Evolutionary conservation across 2,888 invertebrate genomes (phyloP), one percentile per base, ranked within the genome.

Genomic region (Augiades crinisus): DNA sequence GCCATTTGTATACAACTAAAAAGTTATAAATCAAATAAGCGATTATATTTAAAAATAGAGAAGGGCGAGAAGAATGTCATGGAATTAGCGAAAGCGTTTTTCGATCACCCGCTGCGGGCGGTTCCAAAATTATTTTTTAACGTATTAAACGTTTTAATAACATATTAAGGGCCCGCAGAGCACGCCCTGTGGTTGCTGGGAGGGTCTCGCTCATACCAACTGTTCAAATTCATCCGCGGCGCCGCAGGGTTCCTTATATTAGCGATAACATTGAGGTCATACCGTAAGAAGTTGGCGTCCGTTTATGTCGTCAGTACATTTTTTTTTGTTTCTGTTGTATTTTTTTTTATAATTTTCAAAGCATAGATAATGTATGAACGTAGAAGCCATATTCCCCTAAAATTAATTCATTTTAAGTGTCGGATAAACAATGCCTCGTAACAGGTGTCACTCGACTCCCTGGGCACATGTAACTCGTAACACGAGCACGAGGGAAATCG

Each of bases 151-250:
- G 64, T 69, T 73, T 69, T 75, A 77, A 77, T 73, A 70, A 72
- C 69, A 59, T 66, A 69, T 73, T 77, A 70, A 78, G 69, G 67
- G 60, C 75, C 79, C 74, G 78, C 74, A 67, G 81, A 76, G 85
- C 50, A 77, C 84, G 81, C 83, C 85, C 81, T 87, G 86, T 62
- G 86, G 86, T 86, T 72, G 64, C 58, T 43, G 57, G 62, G 63
- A 67, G 66, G 68, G 66, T 56, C 59, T 58, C 45, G 31, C 56
- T 57, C 52, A 56, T 61, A 61, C 62, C 70, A 67, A 69, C 65
- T 69, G 64, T 67, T 81, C 75, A 78, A 78, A 75, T 65, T 65
- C 62, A 71, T 71, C 70, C 74, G 54, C 53, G 46, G 21, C 72
- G 21, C 75, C 57, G 68, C 67, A 67, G 81, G 83, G 70, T 61